phyloP scores from a whole-genome alignment of 1,140 invertebrate genomes.

The Proales similis region DNA sequence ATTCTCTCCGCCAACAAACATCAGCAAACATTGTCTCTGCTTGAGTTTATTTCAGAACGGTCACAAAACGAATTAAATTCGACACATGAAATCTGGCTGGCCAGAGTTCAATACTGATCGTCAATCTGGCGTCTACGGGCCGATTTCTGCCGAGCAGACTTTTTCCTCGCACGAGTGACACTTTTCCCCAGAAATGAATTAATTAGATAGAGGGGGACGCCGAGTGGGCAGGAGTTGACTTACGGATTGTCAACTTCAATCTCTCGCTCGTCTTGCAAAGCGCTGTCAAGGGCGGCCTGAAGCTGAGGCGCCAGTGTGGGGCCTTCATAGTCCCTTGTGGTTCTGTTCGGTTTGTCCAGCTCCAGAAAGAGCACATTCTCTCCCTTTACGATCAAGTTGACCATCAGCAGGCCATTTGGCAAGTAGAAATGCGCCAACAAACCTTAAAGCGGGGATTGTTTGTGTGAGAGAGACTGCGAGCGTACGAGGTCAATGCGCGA shows the following conservation, averaged over 20 bases:
- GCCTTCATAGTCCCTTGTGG: constrained; percentile 69
- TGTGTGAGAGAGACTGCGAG: constrained; percentile 60
- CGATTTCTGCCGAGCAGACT: neutral
- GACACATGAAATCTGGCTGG: too few relatives aligned
- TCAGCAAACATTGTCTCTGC: too few relatives aligned
- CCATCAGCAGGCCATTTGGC: neutral
- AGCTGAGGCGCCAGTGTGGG: constrained; percentile 65
- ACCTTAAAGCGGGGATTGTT: constrained; percentile 57
- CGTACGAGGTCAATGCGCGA: constrained; percentile 67
- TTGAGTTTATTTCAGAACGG: too few relatives aligned
- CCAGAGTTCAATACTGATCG: neutral
- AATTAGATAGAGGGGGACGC: neutral
- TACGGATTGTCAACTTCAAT: constrained; percentile 61
- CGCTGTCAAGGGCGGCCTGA: constrained; percentile 66
- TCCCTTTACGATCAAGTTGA: constrained; percentile 53
- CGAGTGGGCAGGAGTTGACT: neutral
- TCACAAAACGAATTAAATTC: too few relatives aligned
- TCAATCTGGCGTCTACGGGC: neutral
- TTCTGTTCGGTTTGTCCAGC: constrained; percentile 68
- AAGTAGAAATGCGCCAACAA: constrained; percentile 28
- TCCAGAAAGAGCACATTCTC: constrained; percentile 77
- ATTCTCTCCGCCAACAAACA: too few relatives aligned
- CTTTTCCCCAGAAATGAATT: too few relatives aligned
- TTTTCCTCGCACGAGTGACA: neutral
- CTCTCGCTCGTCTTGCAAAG: constrained; percentile 64